phyloP scores from a whole-genome alignment of 2,797 vertebrate genomes.

The Ctenopoma multispine region DNA sequence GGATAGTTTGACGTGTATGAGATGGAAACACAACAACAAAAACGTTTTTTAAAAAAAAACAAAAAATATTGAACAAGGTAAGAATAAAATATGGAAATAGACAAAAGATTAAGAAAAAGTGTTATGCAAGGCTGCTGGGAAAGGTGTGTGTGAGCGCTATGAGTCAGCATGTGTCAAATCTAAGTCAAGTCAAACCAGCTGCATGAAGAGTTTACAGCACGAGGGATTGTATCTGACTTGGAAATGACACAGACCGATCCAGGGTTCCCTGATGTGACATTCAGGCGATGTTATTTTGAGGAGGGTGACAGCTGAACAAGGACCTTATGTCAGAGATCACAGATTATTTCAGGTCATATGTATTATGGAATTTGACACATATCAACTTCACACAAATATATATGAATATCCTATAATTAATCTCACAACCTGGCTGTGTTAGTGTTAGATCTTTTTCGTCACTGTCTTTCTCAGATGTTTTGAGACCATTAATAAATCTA shows the following conservation, averaged over 20 bases:
- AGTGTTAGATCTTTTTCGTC: too few species aligned
- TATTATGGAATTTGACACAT: too few species aligned
- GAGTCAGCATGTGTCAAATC: conserved; percentile 55
- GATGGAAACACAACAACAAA: conserved; percentile 40
- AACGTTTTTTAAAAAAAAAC: conserved; percentile 16
- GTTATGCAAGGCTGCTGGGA: conserved; percentile 15
- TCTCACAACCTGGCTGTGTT: too few species aligned
- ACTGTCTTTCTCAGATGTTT: too few species aligned
- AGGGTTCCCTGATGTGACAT: not conserved
- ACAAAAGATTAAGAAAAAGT: conserved; percentile 25
- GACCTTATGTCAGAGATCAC: not conserved
- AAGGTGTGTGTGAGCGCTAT: conserved; percentile 19
- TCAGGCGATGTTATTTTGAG: not conserved
- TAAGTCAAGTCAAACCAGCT: conserved; percentile 44
- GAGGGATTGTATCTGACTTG: conserved; percentile 7
- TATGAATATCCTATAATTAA: too few species aligned
- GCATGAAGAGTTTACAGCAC: not conserved
- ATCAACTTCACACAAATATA: too few species aligned
- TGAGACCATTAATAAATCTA: too few species aligned
- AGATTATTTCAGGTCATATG: too few species aligned
- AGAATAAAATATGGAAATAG: conserved; percentile 3
- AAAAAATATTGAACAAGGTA: conserved; percentile 16
- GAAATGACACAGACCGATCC: conserved; percentile 3
- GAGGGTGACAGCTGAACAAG: not conserved
- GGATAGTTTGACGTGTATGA: conserved; percentile 35